Percentiles rank a stretch among this genome's conserved stretches.
These are phyloP conservation scores for Ricordea florida DNA, from an alignment of 92 coral and sea anemone species.

Conservation along the genomic window DNA sequence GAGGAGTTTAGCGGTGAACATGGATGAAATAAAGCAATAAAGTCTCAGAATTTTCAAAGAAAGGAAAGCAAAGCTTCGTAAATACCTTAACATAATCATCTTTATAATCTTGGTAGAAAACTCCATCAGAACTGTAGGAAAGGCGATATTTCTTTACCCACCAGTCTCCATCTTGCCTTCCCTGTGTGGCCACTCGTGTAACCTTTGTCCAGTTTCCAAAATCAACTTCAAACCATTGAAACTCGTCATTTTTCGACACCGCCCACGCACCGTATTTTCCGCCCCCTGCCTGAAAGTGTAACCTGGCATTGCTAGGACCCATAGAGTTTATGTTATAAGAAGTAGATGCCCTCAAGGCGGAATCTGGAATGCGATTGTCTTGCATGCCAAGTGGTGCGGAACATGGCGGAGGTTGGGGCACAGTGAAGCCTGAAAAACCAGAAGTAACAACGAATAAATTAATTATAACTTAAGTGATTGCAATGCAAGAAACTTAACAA, in stretches of 20 bases:
- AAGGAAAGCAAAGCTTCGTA: too few relatives aligned
- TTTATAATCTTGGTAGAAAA: slow-evolving; percentile 9
- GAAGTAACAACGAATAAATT: too few relatives aligned
- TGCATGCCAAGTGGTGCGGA: slow-evolving; percentile 10
- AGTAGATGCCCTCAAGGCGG: slow-evolving; percentile 8
- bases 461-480: too few relatives aligned
- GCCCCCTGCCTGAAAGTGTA: slow-evolving; percentile 16
- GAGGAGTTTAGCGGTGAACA: too few relatives aligned
- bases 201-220: slow-evolving; percentile 16
- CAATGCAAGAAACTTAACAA: too few relatives aligned
- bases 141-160: slow-evolving; percentile 29
- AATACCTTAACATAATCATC: not conserved
- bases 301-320: not conserved
- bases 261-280: slow-evolving; percentile 39
- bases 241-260: not conserved
- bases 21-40: too few relatives aligned
- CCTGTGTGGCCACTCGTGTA: slow-evolving; percentile 39
- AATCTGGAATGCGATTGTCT: slow-evolving; percentile 19
- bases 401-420: not conserved
- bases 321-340: not conserved
- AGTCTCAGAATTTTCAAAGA: too few relatives aligned
- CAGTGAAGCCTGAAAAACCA: too few relatives aligned
- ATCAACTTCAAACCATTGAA: slow-evolving; percentile 35
- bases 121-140: slow-evolving; percentile 23
- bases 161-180: slow-evolving; percentile 3